Evolutionary conservation across 2,797 vertebrate genomes (phyloP).

Genomic region (Tachyglossus aculeatus): DNA sequence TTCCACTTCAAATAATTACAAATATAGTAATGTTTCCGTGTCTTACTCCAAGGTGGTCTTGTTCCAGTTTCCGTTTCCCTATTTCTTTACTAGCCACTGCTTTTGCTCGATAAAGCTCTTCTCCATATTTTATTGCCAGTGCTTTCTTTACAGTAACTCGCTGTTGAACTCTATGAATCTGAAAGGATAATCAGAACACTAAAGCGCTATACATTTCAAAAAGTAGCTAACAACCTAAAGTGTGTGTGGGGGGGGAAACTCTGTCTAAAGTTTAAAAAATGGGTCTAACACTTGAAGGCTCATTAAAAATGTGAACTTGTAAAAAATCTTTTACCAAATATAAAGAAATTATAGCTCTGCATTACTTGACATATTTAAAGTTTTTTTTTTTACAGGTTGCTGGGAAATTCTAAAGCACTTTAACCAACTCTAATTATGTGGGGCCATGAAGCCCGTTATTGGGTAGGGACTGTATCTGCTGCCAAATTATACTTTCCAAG

Average conservation of each 20-base stretch:
- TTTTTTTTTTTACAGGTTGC: too few relatives aligned
- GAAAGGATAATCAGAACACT: slow-evolving; percentile 3
- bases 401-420: too few relatives aligned
- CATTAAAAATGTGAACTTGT: too few relatives aligned
- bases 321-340: background rate
- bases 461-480: too few relatives aligned
- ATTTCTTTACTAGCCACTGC: slow-evolving; percentile 77
- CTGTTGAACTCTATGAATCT: slow-evolving; percentile 92
- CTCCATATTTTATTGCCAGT: slow-evolving; percentile 79
- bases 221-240: too few relatives aligned
- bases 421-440: too few relatives aligned
- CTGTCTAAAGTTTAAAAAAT: too few relatives aligned
- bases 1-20: slow-evolving; percentile 10
- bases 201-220: too few relatives aligned
- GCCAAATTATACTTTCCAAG: too few relatives aligned
- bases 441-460: too few relatives aligned
- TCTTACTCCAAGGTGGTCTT: slow-evolving; percentile 79
- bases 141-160: slow-evolving; percentile 87
- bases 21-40: background rate
- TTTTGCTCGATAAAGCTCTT: slow-evolving; percentile 86
- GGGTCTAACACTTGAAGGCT: too few relatives aligned
- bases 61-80: slow-evolving; percentile 79
- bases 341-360: background rate
- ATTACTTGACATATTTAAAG: background rate
- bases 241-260: too few relatives aligned